Evolutionary conservation across 2,113 vertebrate species (phyloP).

Genomic region (Todiramphus saurophagus): DNA sequence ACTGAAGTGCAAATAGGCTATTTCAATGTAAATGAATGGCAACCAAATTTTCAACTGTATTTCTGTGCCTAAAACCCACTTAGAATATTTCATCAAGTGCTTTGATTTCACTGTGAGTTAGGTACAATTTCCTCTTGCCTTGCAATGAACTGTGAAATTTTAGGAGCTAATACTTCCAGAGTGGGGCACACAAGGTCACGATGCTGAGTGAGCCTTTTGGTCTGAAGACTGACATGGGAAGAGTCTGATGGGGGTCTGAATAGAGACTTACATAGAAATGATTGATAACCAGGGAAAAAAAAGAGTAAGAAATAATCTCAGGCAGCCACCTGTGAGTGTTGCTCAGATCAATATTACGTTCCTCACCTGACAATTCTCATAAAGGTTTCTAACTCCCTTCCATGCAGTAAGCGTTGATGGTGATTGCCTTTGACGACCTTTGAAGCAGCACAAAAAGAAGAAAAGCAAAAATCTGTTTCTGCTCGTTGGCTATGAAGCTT

Average conservation of each 20-base stretch:
- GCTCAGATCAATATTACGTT: not conserved
- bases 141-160: not conserved
- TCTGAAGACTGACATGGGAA: not conserved
- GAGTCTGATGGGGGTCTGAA: not conserved
- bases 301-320: not conserved
- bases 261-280: not conserved
- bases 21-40: not conserved
- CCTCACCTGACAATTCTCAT: not conserved
- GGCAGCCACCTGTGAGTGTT: not conserved
- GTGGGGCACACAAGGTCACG: accelerated
- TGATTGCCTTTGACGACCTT: constrained; percentile 17
- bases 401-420: not conserved
- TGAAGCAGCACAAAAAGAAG: not conserved
- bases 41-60: not conserved
- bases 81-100: not conserved
- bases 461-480: not conserved
- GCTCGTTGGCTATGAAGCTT: not conserved
- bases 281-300: not conserved
- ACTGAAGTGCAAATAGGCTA: not conserved
- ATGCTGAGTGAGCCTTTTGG: not conserved
- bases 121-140: not conserved
- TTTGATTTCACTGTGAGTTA: not conserved
- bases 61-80: not conserved
- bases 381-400: not conserved
- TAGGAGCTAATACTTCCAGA: not conserved